These are phyloP conservation scores for Hemichromis elongatus DNA, from an alignment of 2,113 vertebrate species.

Conservation along the genomic window DNA sequence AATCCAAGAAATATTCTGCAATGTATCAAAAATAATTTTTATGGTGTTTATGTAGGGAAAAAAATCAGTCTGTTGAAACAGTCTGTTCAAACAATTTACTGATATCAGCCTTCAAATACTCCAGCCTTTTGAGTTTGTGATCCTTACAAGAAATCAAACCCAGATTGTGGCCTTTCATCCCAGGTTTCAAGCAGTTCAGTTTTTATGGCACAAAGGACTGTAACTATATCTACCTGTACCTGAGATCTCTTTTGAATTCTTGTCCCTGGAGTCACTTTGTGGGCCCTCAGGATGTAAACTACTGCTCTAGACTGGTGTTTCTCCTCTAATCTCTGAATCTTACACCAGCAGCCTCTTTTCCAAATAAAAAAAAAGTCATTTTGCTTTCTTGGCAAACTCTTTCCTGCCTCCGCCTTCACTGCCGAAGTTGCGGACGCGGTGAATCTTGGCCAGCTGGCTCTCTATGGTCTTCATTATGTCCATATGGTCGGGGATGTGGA, in stretches of 20 bases:
- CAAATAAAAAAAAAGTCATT: background rate
- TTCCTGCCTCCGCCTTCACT: conserved; percentile 73
- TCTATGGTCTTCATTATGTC: conserved; percentile 86
- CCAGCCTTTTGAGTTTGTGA: background rate
- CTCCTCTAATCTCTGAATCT: background rate
- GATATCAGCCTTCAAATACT: background rate
- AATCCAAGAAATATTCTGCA: background rate
- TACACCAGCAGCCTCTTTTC: background rate
- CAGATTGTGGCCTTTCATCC: background rate
- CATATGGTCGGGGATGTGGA: conserved; percentile 89
- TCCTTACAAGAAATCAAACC: background rate
- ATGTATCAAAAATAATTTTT: background rate
- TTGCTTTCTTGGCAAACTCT: conserved; percentile 74
- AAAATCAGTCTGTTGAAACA: background rate
- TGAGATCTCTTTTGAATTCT: background rate
- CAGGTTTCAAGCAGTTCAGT: background rate
- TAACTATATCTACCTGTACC: background rate
- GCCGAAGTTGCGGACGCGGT: conserved; percentile 81
- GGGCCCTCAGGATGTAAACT: background rate
- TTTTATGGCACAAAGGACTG: background rate
- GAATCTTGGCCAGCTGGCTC: conserved; percentile 83
- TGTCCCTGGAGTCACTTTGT: background rate
- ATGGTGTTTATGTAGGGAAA: background rate
- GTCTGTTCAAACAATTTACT: background rate
- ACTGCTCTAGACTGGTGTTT: background rate